A percentile compares a stretch with the other conserved stretches of the same genome.
Conservation (phyloP, 64 coral and sea anemone species). For the Anthopleura sola region DNA sequence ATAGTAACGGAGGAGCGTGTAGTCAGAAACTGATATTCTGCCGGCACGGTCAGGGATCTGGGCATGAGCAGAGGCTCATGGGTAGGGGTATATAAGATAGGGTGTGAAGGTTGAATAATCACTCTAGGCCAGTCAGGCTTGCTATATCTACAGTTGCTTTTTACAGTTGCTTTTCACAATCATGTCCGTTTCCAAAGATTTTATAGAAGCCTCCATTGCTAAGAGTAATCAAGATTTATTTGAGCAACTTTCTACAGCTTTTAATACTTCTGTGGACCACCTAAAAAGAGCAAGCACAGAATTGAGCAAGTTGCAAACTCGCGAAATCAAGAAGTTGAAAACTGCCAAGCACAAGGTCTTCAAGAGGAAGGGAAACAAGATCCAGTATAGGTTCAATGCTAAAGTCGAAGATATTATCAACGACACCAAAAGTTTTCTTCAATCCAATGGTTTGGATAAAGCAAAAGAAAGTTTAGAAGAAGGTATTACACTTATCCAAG, state of each 20-base stretch:
- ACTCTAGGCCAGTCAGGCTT: not conserved
- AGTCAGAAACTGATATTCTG: too few relatives aligned
- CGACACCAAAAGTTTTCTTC: not conserved
- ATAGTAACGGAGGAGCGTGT: too few relatives aligned
- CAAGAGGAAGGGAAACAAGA: not conserved
- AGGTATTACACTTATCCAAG: slow-evolving; percentile 26
- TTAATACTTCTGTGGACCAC: not conserved
- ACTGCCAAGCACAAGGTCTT: not conserved
- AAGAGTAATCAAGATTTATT: not conserved
- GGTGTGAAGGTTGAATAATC: not conserved
- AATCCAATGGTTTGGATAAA: not conserved
- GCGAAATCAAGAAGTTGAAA: slow-evolving; percentile 23
- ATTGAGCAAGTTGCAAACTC: not conserved
- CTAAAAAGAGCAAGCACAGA: not conserved
- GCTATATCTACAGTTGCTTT: not conserved
- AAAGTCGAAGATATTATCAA: not conserved
- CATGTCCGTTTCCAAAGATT: not conserved
- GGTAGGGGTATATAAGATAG: too few relatives aligned
- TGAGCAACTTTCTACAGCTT: not conserved
- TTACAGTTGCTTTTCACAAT: not conserved
- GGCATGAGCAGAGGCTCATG: too few relatives aligned
- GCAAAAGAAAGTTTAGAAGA: slow-evolving; percentile 1
- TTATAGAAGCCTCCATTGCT: not conserved
- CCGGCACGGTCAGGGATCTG: too few relatives aligned
- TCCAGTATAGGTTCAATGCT: not conserved